Evolutionary conservation across 2,888 invertebrate genomes (phyloP).

Genomic region (Sphaerophoria rueppellii): DNA sequence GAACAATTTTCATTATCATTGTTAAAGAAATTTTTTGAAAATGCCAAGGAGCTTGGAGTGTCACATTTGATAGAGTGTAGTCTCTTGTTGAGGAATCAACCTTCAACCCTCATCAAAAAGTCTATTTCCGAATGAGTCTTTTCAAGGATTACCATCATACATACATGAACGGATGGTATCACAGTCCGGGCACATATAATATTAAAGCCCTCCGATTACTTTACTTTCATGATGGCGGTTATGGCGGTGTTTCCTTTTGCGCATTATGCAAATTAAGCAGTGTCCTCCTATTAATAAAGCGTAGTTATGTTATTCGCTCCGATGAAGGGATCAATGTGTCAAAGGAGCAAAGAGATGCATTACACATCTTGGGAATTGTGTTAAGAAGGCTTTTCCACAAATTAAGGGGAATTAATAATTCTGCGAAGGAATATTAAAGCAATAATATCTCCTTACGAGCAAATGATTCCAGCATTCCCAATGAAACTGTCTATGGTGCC

Average conservation of each 20-base stretch:
- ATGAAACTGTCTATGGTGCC: not conserved
- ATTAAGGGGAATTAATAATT: not conserved
- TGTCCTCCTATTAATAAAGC: not conserved
- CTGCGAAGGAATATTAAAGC: not conserved
- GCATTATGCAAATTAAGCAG: constrained; percentile 3
- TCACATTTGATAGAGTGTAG: not conserved
- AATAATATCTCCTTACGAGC: not conserved
- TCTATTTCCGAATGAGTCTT: not conserved
- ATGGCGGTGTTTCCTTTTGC: not conserved
- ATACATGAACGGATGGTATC: not conserved
- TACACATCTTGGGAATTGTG: not conserved
- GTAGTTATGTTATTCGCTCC: not conserved
- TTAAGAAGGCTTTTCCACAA: not conserved
- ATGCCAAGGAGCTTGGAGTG: not conserved
- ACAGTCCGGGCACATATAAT: not conserved
- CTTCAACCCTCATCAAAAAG: constrained; percentile 9
- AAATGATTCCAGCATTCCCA: not conserved
- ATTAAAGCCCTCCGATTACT: not conserved
- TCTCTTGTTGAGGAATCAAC: not conserved
- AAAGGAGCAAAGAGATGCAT: not conserved
- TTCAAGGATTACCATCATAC: not conserved
- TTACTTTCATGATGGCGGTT: not conserved
- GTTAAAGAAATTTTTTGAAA: not conserved
- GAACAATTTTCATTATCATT: constrained; percentile 13
- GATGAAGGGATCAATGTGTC: not conserved